phyloP scores from a whole-genome alignment of 2,113 vertebrate species.

The Ginglymostoma cirratum region DNA sequence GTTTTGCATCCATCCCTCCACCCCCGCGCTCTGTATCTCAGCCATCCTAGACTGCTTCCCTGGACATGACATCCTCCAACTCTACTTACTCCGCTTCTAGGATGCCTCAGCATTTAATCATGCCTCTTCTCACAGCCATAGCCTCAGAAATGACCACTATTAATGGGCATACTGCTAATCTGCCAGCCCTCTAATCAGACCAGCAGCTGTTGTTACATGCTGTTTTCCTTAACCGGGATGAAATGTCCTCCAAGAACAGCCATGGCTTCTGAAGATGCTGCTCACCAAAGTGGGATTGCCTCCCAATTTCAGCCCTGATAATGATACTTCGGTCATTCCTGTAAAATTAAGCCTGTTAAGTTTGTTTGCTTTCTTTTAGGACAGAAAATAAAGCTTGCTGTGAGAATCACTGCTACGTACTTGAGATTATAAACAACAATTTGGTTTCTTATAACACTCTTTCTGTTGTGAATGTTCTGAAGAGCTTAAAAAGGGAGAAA shows the following conservation, averaged over 20 bases:
- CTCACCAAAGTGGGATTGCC: background rate
- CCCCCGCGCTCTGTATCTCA: background rate
- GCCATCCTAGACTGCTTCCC: background rate
- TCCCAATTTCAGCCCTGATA: background rate
- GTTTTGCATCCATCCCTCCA: too few species aligned
- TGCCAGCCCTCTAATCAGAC: background rate
- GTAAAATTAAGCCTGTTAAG: background rate
- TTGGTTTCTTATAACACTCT: background rate
- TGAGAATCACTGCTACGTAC: background rate
- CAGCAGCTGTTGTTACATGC: background rate
- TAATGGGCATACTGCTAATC: background rate
- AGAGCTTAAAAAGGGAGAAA: background rate
- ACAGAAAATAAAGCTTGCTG: background rate
- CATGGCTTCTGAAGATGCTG: background rate
- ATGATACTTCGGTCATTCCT: background rate
- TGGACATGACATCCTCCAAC: background rate
- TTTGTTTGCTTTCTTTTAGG: background rate
- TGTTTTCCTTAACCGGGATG: background rate
- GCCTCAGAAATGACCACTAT: too few species aligned
- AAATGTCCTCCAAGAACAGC: too few species aligned
- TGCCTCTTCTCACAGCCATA: background rate
- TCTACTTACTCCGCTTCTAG: background rate
- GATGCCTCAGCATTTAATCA: background rate
- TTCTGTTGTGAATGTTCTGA: background rate
- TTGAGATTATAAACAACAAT: background rate